Conservation (phyloP, 2,888 invertebrate species). For the Lasioglossum oenotherae region DNA sequence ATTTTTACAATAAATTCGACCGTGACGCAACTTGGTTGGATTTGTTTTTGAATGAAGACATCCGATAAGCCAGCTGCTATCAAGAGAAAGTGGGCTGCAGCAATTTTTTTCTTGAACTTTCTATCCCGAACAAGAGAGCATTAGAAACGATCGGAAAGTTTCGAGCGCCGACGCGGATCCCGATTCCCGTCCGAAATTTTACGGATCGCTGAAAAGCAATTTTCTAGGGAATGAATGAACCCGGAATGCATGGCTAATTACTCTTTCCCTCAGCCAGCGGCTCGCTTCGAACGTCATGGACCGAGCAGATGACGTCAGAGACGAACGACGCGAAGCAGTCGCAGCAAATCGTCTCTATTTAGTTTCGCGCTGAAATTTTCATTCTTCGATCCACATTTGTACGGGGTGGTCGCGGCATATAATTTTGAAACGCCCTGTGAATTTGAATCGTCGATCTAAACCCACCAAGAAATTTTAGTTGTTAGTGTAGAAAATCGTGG, state of each 20-base stretch:
- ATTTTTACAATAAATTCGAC: too few relatives aligned
- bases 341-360: not conserved
- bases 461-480: too few relatives aligned
- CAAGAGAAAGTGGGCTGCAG: not conserved
- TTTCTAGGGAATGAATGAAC: conserved; percentile 6
- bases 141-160: not conserved
- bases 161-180: not conserved
- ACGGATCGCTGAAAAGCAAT: not conserved
- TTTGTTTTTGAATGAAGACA: too few relatives aligned
- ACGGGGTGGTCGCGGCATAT: not conserved
- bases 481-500: too few relatives aligned
- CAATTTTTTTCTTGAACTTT: not conserved
- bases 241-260: conserved; percentile 4
- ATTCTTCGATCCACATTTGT: too few relatives aligned
- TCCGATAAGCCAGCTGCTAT: not conserved
- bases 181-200: conserved; percentile 2
- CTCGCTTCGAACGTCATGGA: not conserved
- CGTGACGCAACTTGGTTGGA: too few relatives aligned
- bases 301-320: not conserved
- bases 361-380: too few relatives aligned
- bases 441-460: not conserved
- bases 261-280: not conserved
- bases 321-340: not conserved
- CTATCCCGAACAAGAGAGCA: not conserved
- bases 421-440: too few relatives aligned